phyloP scores from a whole-genome alignment of 92 coral and sea anemone species.

The Ricordea florida region DNA sequence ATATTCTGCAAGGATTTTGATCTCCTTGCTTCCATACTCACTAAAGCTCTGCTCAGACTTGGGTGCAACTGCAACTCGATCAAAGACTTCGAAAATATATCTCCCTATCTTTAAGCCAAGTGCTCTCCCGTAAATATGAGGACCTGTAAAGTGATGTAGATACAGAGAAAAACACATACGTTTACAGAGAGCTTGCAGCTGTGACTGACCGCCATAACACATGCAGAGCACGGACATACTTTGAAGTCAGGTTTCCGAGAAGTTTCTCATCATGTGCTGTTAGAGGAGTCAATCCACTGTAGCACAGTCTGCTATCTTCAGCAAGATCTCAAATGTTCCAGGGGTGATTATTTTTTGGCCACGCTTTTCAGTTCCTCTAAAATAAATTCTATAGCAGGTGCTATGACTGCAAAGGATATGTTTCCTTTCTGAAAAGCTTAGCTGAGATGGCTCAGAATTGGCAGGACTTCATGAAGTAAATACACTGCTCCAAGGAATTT shows the following conservation, averaged over 20 bases:
- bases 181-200: too few species aligned
- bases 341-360: slow-evolving; percentile 30
- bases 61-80: slow-evolving; percentile 49
- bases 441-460: slow-evolving; percentile 62
- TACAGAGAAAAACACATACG: too few species aligned
- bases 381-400: slow-evolving; percentile 55
- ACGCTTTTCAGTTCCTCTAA: slow-evolving; percentile 40
- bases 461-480: slow-evolving; percentile 56
- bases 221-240: slow-evolving; percentile 27
- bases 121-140: too few species aligned
- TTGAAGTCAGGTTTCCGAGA: slow-evolving; percentile 40
- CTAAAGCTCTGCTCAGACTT: slow-evolving; percentile 50
- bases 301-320: slow-evolving; percentile 53
- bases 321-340: slow-evolving; percentile 49
- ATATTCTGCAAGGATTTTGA: slow-evolving; percentile 55
- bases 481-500: slow-evolving; percentile 68
- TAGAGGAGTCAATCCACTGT: slow-evolving; percentile 29
- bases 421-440: slow-evolving; percentile 64
- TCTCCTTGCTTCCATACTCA: slow-evolving; percentile 44
- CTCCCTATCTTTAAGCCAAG: too few species aligned
- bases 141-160: too few species aligned
- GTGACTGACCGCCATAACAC: too few species aligned
- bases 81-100: slow-evolving; percentile 54
- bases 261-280: slow-evolving; percentile 29
- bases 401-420: slow-evolving; percentile 64